A percentile compares a stretch with the other conserved stretches of the same genome.
Evolutionary conservation across 2,113 vertebrate species (phyloP).

Genomic region (Suncus etruscus): DNA sequence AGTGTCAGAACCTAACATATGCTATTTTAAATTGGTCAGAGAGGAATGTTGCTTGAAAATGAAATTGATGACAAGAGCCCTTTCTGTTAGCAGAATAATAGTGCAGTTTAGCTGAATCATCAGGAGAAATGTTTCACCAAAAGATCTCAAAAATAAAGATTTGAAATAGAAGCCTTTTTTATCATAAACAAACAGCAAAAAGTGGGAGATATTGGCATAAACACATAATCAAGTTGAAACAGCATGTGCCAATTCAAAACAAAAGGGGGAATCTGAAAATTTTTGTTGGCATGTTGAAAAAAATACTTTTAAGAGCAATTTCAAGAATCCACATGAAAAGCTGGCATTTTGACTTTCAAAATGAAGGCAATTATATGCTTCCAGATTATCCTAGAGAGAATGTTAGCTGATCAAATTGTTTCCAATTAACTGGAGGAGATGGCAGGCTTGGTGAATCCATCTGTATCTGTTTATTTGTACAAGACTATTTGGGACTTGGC

Average conservation of each 20-base stretch:
- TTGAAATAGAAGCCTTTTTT: neutral
- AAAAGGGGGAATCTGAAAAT: neutral
- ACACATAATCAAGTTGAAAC: neutral
- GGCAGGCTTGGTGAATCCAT: neutral
- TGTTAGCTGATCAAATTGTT: neutral
- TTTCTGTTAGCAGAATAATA: neutral
- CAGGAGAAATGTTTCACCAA: neutral
- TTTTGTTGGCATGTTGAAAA: neutral
- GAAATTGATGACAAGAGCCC: neutral
- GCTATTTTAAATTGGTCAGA: neutral
- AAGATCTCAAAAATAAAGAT: neutral
- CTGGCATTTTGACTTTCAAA: neutral
- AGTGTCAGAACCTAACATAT: neutral
- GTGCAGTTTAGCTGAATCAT: neutral
- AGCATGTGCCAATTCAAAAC: neutral
- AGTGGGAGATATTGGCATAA: neutral
- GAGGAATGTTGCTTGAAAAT: neutral
- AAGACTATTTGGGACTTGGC: neutral
- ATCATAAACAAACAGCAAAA: neutral
- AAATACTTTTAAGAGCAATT: conserved; percentile 17
- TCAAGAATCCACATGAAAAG: neutral
- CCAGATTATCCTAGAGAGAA: neutral
- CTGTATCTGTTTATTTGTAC: neutral
- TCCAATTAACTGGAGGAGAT: neutral
- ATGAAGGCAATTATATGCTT: neutral